Conservation (phyloP, 2,113 vertebrate species). For the Merops nubicus region DNA sequence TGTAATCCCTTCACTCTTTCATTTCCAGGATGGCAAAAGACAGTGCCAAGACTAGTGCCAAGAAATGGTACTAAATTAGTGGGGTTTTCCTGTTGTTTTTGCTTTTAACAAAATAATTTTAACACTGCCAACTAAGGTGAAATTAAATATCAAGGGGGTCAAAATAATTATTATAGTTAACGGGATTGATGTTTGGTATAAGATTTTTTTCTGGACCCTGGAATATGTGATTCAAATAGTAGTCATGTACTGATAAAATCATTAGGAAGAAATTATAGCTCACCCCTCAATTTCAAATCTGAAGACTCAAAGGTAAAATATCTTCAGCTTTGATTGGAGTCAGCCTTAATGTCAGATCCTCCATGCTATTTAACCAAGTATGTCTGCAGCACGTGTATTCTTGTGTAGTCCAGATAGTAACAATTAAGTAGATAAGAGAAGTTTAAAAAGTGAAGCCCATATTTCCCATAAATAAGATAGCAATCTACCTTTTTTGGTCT, state of each 20-base stretch:
- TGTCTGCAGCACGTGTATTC: neutral
- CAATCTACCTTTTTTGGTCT: neutral
- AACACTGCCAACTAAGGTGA: neutral
- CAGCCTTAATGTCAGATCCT: neutral
- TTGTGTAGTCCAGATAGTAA: neutral
- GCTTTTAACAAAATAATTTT: neutral
- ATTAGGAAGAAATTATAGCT: neutral
- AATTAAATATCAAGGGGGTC: neutral
- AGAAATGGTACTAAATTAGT: neutral
- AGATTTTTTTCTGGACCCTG: neutral
- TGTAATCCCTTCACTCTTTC: neutral
- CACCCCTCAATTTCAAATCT: neutral
- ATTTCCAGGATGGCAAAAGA: neutral
- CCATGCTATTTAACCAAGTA: neutral
- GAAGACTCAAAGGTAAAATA: neutral
- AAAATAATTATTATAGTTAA: neutral
- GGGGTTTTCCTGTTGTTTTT: neutral
- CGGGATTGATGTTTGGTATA: neutral
- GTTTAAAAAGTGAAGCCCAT: neutral
- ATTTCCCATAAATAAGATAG: neutral
- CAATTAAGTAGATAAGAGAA: neutral
- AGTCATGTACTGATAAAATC: neutral
- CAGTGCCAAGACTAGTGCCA: neutral
- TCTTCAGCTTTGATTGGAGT: neutral
- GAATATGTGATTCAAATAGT: neutral